phyloP scores from a whole-genome alignment of 2,888 invertebrate species.

The Branchellion lobata region DNA sequence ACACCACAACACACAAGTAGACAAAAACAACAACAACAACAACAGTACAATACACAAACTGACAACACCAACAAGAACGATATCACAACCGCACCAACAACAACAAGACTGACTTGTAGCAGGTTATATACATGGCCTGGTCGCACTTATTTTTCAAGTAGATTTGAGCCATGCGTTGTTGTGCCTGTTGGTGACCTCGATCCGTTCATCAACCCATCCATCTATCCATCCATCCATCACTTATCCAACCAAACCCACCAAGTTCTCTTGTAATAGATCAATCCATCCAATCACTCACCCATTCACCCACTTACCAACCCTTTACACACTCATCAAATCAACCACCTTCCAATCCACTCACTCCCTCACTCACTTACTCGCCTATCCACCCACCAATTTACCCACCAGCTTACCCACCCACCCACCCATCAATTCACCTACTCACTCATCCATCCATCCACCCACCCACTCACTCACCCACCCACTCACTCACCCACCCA shows the following conservation, averaged over 20 bases:
- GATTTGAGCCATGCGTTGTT: constrained; percentile 78
- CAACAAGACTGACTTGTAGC: constrained; percentile 66
- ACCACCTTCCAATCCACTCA: too few species aligned
- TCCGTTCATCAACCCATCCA: too few species aligned
- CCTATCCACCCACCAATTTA: too few species aligned
- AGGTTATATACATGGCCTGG: constrained; percentile 79
- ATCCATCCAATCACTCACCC: not conserved
- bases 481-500: not conserved
- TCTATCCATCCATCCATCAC: too few species aligned
- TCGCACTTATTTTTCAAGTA: constrained; percentile 84
- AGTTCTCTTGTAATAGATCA: too few species aligned
- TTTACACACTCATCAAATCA: not conserved
- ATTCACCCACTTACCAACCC: not conserved
- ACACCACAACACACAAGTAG: too few species aligned
- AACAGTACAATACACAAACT: not conserved
- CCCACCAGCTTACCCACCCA: too few species aligned
- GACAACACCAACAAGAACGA: not conserved
- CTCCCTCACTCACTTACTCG: not conserved
- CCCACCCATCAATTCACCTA: too few species aligned
- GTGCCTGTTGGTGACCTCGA: constrained; percentile 63
- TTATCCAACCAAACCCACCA: too few species aligned
- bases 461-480: too few species aligned
- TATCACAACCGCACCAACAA: not conserved
- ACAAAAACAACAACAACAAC: not conserved
- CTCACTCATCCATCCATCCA: not conserved